Percentiles rank a stretch among this genome's conserved stretches.
Evolutionary conservation across 2,797 vertebrate species (phyloP).

Genomic region (Tangara arthus): DNA sequence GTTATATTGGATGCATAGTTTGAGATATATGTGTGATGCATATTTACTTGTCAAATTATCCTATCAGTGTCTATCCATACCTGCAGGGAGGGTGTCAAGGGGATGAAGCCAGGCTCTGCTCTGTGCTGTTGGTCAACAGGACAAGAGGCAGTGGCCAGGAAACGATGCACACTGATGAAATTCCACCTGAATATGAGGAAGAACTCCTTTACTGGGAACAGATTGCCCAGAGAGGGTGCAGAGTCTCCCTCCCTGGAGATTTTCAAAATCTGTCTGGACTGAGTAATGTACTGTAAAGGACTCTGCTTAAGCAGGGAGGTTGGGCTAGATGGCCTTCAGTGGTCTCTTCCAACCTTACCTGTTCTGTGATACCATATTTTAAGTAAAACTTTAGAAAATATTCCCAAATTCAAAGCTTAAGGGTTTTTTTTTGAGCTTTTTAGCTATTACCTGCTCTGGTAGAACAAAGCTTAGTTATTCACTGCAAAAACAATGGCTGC

Average conservation of each 20-base stretch:
- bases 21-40: too few species aligned
- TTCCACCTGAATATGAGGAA: neutral
- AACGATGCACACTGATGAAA: neutral
- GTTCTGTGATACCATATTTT: neutral
- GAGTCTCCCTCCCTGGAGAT: neutral
- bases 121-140: neutral
- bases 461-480: neutral
- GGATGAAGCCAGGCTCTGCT: neutral
- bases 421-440: neutral
- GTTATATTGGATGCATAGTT: neutral
- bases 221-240: rapidly evolving
- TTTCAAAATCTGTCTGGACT: neutral
- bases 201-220: neutral
- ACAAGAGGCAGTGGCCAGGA: neutral
- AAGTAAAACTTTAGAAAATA: neutral
- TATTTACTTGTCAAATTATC: neutral
- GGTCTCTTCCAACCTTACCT: neutral
- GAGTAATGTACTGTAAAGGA: too few species aligned
- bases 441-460: neutral
- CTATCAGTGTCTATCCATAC: too few species aligned
- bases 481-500: neutral
- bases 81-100: neutral
- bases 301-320: neutral
- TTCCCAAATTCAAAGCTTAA: neutral
- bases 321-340: too few species aligned